phyloP scores from a whole-genome alignment of 2,797 vertebrate species.

The Chromis chromis region DNA sequence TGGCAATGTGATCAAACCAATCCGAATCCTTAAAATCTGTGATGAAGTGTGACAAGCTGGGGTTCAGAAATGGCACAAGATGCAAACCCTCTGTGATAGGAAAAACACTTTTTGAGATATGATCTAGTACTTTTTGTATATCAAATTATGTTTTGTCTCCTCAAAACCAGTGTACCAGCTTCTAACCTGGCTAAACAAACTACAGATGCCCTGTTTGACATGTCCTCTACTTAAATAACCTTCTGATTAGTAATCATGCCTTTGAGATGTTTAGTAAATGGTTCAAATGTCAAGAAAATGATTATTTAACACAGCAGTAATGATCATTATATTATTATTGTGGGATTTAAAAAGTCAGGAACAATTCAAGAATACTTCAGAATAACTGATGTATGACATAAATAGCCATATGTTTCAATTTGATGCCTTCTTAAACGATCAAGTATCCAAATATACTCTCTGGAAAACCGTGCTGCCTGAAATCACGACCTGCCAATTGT shows the following conservation, averaged over 20 bases:
- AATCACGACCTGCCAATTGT: conserved; percentile 61
- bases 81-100: conserved; percentile 10
- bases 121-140: conserved; percentile 1
- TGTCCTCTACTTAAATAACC: background rate
- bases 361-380: conserved; percentile 20
- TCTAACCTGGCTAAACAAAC: background rate
- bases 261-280: conserved; percentile 23
- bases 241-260: conserved; percentile 32
- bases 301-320: conserved; percentile 9
- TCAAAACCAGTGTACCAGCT: background rate
- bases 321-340: conserved; percentile 31
- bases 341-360: conserved; percentile 25
- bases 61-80: conserved; percentile 38
- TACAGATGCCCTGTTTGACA: conserved; percentile 10
- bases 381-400: conserved; percentile 32
- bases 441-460: conserved; percentile 30
- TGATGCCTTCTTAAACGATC: conserved; percentile 50
- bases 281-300: conserved; percentile 17
- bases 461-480: conserved; percentile 44
- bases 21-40: conserved; percentile 42
- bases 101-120: conserved; percentile 29
- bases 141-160: background rate
- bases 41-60: conserved; percentile 58
- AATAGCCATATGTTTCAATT: conserved; percentile 30
- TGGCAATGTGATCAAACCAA: conserved; percentile 53